Percentiles rank a stretch among this genome's conserved stretches.
These are phyloP conservation scores for Tympanoctomys barrerae DNA, from an alignment of 2,797 vertebrate genomes.

Conservation along the genomic window DNA sequence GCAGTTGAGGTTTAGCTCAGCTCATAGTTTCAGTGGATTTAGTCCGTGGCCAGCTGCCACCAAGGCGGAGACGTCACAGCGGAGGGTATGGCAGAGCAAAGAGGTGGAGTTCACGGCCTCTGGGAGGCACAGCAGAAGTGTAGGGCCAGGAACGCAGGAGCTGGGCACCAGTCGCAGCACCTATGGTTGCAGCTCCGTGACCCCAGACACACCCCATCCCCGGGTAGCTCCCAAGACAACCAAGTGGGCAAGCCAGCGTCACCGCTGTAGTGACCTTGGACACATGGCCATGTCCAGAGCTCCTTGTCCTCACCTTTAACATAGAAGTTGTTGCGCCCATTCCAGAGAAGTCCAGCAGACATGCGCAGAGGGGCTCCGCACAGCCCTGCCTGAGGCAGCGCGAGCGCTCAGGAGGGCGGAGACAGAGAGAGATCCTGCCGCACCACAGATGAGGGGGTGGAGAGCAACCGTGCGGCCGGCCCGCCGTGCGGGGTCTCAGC, in stretches of 20 bases:
- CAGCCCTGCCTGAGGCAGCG: fast-evolving
- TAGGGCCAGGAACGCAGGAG: too few relatives aligned
- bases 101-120: background rate
- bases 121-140: background rate
- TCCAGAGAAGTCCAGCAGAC: fast-evolving
- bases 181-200: background rate
- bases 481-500: fast-evolving
- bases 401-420: fast-evolving
- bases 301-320: background rate
- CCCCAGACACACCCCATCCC: background rate
- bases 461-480: fast-evolving
- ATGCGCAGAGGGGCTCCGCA: fast-evolving
- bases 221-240: background rate
- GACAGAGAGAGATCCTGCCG: background rate
- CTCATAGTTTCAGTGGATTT: background rate
- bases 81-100: background rate
- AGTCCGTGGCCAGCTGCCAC: background rate
- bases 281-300: background rate
- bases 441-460: fast-evolving
- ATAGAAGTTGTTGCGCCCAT: fast-evolving
- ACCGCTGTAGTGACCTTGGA: background rate
- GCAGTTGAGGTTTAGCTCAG: background rate
- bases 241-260: background rate
- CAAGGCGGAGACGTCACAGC: background rate
- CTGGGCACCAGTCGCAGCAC: background rate